Conservation (phyloP, 1,140 invertebrate genomes). For the Drusus annulatus region DNA sequence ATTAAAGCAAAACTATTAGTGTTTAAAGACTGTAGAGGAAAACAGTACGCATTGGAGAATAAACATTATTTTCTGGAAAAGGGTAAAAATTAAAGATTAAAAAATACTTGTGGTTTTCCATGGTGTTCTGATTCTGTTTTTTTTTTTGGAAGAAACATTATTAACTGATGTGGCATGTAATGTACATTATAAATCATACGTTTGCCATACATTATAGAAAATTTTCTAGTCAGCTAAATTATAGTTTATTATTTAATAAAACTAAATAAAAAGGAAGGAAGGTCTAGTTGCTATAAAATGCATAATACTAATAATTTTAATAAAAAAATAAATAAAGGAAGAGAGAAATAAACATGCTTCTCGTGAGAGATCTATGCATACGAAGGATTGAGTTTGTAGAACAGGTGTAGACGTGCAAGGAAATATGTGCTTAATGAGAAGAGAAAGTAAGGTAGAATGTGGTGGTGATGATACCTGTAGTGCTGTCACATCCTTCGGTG, state of each 20-base stretch:
- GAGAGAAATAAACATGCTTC: constrained; percentile 4
- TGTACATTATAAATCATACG: no score
- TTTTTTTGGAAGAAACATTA: no score
- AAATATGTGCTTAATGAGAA: constrained; percentile 42
- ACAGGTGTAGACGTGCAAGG: constrained; percentile 36
- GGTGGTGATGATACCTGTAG: constrained; percentile 74
- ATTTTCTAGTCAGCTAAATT: not conserved
- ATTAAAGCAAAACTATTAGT: no score
- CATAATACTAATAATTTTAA: not conserved
- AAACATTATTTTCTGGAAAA: no score
- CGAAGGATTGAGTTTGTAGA: not conserved
- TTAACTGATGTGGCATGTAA: no score
- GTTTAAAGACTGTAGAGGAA: no score
- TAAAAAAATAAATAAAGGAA: constrained; percentile 1
- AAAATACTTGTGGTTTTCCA: no score
- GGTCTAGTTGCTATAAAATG: not conserved
- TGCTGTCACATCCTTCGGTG: constrained; percentile 85
- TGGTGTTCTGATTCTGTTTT: no score
- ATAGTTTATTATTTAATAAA: no score
- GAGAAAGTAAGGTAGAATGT: constrained; percentile 36
- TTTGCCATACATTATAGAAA: not conserved
- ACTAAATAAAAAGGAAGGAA: not conserved
- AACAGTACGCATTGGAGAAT: no score
- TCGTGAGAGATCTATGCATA: not conserved
- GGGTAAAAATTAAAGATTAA: no score